Conservation (phyloP, 2,797 vertebrate species). For the Xiphorhynchus erythropygius region DNA sequence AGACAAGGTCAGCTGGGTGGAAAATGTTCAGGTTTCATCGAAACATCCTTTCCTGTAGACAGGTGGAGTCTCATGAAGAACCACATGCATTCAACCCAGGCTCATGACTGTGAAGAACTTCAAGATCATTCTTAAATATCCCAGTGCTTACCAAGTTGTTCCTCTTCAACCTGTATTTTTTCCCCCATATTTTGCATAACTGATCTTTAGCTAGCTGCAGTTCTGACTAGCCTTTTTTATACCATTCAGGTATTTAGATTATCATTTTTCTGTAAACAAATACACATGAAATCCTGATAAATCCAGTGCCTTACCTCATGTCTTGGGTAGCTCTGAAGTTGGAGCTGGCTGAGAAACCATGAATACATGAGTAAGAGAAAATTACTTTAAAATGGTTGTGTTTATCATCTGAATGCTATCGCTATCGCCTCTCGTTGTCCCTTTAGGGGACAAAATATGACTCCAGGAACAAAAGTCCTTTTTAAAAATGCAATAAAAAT, state of each 20-base stretch:
- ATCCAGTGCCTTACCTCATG: neutral
- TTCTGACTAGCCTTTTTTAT: neutral
- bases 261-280: neutral
- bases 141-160: neutral
- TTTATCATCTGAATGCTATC: conserved; percentile 20
- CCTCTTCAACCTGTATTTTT: neutral
- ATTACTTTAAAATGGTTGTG: neutral
- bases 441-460: neutral
- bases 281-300: neutral
- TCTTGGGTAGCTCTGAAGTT: neutral
- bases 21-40: neutral
- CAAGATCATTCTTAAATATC: neutral
- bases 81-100: neutral
- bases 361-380: neutral
- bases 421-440: neutral
- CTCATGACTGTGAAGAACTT: neutral
- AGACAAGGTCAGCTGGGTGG: conserved; percentile 4
- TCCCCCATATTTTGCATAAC: rapidly evolving
- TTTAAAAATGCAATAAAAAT: neutral
- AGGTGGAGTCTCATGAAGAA: neutral
- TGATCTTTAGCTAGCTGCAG: neutral
- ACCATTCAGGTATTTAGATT: neutral
- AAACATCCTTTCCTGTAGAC: neutral
- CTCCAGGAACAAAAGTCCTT: neutral
- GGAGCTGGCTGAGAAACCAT: neutral